Conservation (phyloP, 2,888 invertebrate genomes). For the Polydrusus cervinus region DNA sequence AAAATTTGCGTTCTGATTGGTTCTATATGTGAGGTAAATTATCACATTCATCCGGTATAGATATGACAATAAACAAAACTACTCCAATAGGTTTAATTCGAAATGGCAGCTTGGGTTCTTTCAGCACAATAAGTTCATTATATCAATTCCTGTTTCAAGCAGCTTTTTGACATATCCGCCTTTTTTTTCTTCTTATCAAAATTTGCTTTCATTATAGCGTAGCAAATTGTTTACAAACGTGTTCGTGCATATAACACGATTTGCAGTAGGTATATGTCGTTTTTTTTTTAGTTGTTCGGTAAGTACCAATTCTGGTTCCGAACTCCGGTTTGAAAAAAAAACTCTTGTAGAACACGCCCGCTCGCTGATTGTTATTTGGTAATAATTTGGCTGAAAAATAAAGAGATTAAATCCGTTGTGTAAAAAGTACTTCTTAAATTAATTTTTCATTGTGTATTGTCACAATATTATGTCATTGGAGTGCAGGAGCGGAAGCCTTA, state of each 20-base stretch:
- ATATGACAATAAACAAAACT: not conserved
- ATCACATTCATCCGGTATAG: no score
- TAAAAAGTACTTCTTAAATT: not conserved
- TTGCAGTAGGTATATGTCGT: not conserved
- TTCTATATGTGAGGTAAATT: no score
- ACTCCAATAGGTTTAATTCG: not conserved
- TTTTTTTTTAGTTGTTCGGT: not conserved
- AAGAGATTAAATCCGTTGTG: not conserved
- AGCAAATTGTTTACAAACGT: slow-evolving; percentile 13
- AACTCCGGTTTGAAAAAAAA: slow-evolving; percentile 8
- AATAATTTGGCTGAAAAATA: not conserved
- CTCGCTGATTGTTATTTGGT: not conserved
- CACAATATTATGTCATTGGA: no score
- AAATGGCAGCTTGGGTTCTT: not conserved
- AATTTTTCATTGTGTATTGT: not conserved
- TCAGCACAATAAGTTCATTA: not conserved
- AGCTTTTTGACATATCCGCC: slow-evolving; percentile 2
- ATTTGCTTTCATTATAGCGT: not conserved
- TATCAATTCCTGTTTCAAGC: slow-evolving; percentile 10
- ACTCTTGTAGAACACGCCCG: not conserved
- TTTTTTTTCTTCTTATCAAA: slow-evolving; percentile 11
- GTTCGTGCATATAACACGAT: slow-evolving; percentile 9
- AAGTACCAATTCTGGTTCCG: not conserved
- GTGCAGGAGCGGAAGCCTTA: no score
- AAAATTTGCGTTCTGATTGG: no score